These are phyloP conservation scores for Agonopterix arenella DNA, from an alignment of 2,888 invertebrate genomes.

Conservation along the genomic window DNA sequence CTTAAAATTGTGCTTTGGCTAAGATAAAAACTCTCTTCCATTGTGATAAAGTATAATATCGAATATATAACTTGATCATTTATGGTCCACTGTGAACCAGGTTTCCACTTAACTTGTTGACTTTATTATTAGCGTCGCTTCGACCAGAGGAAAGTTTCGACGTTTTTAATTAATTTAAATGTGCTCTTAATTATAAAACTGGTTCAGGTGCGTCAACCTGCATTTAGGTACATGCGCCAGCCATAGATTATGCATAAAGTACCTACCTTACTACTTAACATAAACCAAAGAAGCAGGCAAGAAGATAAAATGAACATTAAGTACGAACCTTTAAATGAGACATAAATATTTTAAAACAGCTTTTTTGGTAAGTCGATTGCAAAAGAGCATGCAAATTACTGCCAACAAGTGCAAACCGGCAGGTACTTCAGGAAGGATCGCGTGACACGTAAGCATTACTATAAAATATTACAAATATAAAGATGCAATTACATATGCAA, in stretches of 20 bases:
- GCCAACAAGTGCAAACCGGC: no score
- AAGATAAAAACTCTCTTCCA: no score
- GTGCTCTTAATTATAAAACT: constrained; percentile 69
- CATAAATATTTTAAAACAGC: no score
- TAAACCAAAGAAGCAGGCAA: neutral
- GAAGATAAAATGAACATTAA: no score
- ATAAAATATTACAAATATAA: constrained; percentile 9
- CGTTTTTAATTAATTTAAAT: constrained; percentile 72
- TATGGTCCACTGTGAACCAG: constrained; percentile 8
- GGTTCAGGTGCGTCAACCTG: constrained; percentile 64
- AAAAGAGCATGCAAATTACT: no score
- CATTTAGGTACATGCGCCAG: constrained; percentile 28
- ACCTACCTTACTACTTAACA: neutral
- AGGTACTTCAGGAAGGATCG: no score
- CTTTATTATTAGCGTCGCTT: constrained; percentile 38
- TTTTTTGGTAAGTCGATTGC: no score
- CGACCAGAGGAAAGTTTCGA: constrained; percentile 53
- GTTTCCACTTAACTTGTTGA: constrained; percentile 16
- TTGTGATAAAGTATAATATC: no score
- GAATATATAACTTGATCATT: no score
- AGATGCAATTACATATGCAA: constrained; percentile 26
- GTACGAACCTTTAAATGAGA: no score
- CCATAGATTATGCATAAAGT: constrained; percentile 1
- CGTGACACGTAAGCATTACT: neutral
- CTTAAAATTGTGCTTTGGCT: no score